Evolutionary conservation across 2,113 vertebrate species (phyloP).

Genomic region (Otolemur garnettii): DNA sequence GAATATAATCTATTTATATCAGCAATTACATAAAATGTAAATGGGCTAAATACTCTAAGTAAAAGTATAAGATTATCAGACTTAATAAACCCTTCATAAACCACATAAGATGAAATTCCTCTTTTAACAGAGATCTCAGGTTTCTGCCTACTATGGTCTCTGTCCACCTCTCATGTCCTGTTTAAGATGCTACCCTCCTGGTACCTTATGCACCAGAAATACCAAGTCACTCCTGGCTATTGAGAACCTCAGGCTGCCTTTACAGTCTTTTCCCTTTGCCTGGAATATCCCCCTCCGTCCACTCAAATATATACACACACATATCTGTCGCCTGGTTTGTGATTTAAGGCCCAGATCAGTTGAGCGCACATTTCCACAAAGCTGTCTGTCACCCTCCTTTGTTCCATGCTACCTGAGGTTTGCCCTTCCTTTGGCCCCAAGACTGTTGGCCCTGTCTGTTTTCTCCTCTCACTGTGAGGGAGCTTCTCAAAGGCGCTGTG

Average conservation of each 20-base stretch:
- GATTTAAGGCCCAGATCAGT: neutral
- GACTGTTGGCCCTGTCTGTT: rapidly evolving
- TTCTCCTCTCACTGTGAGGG: neutral
- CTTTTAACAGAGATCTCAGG: neutral
- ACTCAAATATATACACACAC: neutral
- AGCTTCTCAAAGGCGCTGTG: rapidly evolving
- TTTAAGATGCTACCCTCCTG: rapidly evolving
- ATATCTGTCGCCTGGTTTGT: neutral
- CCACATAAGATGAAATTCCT: neutral
- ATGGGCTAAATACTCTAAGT: neutral
- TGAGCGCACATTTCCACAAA: neutral
- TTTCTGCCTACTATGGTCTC: rapidly evolving
- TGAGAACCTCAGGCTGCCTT: neutral
- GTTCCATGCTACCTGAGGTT: neutral
- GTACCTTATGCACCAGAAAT: rapidly evolving
- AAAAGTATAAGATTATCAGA: neutral
- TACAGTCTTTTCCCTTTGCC: neutral
- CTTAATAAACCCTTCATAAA: neutral
- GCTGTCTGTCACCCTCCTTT: neutral
- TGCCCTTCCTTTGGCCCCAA: neutral
- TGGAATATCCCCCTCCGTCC: too few species aligned
- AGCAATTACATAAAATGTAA: neutral
- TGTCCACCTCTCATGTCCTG: too few species aligned
- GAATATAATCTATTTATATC: neutral
- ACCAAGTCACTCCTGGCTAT: rapidly evolving